Evolutionary conservation across 1,140 invertebrate genomes (phyloP), one percentile per base, ranked within the genome.

Genomic region (Drosophila eugracilis): DNA sequence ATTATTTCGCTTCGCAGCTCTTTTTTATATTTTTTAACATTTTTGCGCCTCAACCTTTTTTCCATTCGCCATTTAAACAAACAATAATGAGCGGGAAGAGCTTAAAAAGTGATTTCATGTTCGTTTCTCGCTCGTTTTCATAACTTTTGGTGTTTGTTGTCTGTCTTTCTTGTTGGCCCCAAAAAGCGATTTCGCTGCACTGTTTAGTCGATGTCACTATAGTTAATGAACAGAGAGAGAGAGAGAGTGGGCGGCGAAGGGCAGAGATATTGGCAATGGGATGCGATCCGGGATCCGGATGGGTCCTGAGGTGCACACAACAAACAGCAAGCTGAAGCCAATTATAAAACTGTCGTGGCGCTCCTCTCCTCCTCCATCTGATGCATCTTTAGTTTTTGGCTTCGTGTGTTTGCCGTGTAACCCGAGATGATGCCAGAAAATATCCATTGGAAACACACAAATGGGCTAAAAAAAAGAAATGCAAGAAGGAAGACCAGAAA

Each of bases 321-420:
- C 21, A 6, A 39, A 9, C 6, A 6, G 14, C 21, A 15, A 30
- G 32, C n/a, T 22, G 42, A 48, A 57, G 65, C 42, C 66, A 70
- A 70, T 70, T 70, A 70, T 70, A 70, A 70, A 70, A 70, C 65
- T 70, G 66, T 57, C 66, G 15, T 32, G 19, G 28, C 10, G n/a
- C n/a, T n/a, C n/a, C n/a, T n/a, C n/a, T n/a, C n/a, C n/a, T n/a
- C n/a, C n/a, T n/a, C n/a, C n/a, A n/a, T n/a, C n/a, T n/a, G n/a
- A n/a, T n/a, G n/a, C 15, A 28, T 65, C 28, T 69, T 45, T 50
- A 14, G 39, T 36, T 42, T 63, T 26, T 41, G n/a, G 26, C 34
- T 17, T 14, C 6, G 58, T 24, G 22, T 37, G 39, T 69, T 67
- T 65, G 60, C 63, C 39, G 26, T 70, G 66, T 70, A 70, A 71